phyloP scores from a whole-genome alignment of 2,888 invertebrate genomes.

The Macrophya annulata region DNA sequence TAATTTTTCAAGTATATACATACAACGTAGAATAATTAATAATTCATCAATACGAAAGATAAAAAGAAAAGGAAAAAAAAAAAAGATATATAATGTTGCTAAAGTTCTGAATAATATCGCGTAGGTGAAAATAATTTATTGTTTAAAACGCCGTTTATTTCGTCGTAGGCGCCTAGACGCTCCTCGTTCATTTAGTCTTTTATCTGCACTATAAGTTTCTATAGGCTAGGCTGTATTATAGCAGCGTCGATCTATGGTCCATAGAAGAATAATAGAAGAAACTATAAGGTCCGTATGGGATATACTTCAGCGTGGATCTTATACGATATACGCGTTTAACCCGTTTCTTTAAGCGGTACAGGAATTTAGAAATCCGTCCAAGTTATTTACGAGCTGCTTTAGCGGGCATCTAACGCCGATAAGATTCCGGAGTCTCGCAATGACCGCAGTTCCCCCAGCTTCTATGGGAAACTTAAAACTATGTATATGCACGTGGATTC shows the following conservation, averaged over 20 bases:
- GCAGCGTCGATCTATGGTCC: not conserved
- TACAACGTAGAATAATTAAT: not conserved
- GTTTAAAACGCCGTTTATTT: slow-evolving; percentile 58
- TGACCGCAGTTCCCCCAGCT: slow-evolving; percentile 20
- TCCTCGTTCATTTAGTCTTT: not conserved
- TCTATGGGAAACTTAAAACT: slow-evolving; percentile 23
- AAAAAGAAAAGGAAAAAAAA: not conserved
- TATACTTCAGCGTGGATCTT: slow-evolving; percentile 12
- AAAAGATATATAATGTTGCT: no score
- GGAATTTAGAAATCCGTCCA: slow-evolving; percentile 53
- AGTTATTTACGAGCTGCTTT: slow-evolving; percentile 52
- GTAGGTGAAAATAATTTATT: slow-evolving; percentile 74
- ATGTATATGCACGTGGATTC: not conserved
- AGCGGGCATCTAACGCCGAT: slow-evolving; percentile 45
- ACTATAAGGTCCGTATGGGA: not conserved
- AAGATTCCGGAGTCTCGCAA: slow-evolving; percentile 34
- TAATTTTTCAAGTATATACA: no score
- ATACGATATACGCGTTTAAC: slow-evolving; percentile 22
- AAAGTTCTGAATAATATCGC: slow-evolving; percentile 59
- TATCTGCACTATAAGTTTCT: not conserved
- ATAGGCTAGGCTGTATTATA: not conserved
- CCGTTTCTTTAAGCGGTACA: slow-evolving; percentile 40
- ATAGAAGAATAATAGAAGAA: slow-evolving; percentile 22
- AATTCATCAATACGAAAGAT: not conserved
- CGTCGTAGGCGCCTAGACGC: slow-evolving; percentile 24